These are phyloP conservation scores for Brachynemurus nebulosus DNA, from an alignment of 2,888 invertebrate genomes.

Conservation along the genomic window DNA sequence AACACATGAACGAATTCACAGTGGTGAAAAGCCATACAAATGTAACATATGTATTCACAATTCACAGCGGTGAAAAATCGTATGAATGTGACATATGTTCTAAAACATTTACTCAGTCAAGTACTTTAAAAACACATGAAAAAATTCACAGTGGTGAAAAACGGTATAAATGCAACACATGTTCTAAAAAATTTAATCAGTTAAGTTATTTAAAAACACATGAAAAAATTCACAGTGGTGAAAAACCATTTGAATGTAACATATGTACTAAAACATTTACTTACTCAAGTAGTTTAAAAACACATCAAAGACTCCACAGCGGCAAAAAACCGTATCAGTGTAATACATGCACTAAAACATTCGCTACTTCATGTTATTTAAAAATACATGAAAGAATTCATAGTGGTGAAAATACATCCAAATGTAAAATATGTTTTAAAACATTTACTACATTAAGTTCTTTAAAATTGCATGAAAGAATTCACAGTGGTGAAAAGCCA, in stretches of 20 bases:
- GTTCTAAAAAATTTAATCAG: no score
- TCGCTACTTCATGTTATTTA: neutral
- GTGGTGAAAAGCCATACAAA: neutral
- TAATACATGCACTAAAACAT: neutral
- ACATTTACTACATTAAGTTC: neutral
- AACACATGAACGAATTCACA: neutral
- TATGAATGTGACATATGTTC: no score
- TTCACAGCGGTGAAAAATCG: no score
- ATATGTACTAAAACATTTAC: no score
- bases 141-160: no score
- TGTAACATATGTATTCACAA: neutral
- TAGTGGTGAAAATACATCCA: neutral
- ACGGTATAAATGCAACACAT: no score
- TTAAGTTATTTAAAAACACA: no score
- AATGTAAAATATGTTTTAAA: neutral
- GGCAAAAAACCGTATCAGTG: neutral
- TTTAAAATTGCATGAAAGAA: neutral
- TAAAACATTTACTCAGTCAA: no score
- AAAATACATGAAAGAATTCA: neutral
- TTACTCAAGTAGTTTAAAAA: no score
- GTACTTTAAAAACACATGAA: no score
- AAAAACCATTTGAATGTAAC: no score
- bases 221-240: no score
- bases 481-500: neutral
- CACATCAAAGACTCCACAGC: neutral